These are phyloP conservation scores for Proisotoma minuta DNA, from an alignment of 2,888 invertebrate genomes.

Conservation along the genomic window DNA sequence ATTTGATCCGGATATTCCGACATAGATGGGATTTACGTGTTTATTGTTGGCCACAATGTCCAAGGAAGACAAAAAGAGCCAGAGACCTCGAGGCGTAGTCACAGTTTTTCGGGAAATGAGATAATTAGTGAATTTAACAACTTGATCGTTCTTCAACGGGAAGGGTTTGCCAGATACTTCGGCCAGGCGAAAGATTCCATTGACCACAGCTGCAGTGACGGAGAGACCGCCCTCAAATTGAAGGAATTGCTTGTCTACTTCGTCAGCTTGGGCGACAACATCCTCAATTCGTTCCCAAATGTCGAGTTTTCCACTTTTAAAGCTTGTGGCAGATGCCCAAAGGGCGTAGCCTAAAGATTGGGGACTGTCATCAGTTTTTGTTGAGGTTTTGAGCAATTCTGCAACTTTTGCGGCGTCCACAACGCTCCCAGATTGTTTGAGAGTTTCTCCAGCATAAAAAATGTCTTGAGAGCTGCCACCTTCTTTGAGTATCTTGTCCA, in stretches of 20 bases:
- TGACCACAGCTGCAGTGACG: constrained; percentile 64
- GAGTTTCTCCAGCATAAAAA: constrained; percentile 35
- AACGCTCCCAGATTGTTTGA: constrained; percentile 29
- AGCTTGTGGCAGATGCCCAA: constrained; percentile 34
- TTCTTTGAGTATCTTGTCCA: constrained; percentile 39
- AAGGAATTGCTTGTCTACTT: constrained; percentile 78
- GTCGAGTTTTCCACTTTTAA: constrained; percentile 37
- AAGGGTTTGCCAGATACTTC: constrained; percentile 61
- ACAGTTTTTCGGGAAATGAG: constrained; percentile 83
- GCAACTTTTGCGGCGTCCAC: constrained; percentile 40
- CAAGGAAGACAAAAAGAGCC: constrained; percentile 73
- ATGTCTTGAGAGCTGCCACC: constrained; percentile 40
- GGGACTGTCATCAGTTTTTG: constrained; percentile 41
- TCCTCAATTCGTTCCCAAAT: constrained; percentile 72
- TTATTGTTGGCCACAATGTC: constrained; percentile 65
- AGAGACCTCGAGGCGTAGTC: constrained; percentile 76
- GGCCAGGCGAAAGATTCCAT: constrained; percentile 62
- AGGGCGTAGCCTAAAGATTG: constrained; percentile 42
- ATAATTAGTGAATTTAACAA: constrained; percentile 82
- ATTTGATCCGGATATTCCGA: constrained; percentile 73
- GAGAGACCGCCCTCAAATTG: constrained; percentile 90
- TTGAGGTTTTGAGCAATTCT: constrained; percentile 38
- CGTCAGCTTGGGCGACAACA: constrained; percentile 90
- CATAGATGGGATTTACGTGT: constrained; percentile 75
- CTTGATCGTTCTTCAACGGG: constrained; percentile 69